Base-by-base conservation (phyloP, 2,113 vertebrate genomes). In the Hystrix cristata region DNA sequence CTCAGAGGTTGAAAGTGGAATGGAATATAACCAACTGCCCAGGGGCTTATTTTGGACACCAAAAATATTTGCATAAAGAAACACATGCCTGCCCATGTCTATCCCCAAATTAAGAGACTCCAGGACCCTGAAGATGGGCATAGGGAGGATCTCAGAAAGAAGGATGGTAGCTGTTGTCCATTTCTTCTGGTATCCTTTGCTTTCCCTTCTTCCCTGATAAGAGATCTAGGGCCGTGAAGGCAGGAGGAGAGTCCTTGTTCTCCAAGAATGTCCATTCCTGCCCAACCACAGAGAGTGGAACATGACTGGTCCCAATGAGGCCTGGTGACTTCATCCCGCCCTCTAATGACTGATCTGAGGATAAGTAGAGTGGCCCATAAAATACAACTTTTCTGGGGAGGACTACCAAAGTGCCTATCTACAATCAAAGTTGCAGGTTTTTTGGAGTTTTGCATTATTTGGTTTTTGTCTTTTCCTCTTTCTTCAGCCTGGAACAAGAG, bases 61-160 rank as follows among this genome's bases (percentile, higher is more conserved):
- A 93, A 82, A 88, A 76, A 59, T 88, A 82, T 59, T 76, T 93
- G 12, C 38, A 85, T 60, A 76, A 95, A 81, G n/a, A 38, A 38
- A 87, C n/a, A 82, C 4, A 69, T 3, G 23, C 3, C 64, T 69
- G 51, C 53, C 62, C 43, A 65, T 3, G 25, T 43, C 25, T 7
- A 34, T 19, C 7, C 38, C 29, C 62, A 78, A 85, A 57, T 65
- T 72, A 46, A 82, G n/a, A 93, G 46, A 79, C 3, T 38, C 27
- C 25, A 57, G 15, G 31, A 34, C 72, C 87, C 38, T 72, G 48
- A 83, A 57, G 34, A 21, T 8, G 38, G 31, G 18, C 19, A 81
- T 69, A 88, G 62, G 12, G 29, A 90, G 7, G 21, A 38, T 5
- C 43, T 86, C 38, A 53, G 76, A 25, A 74, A 90, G 87, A 67